Base-by-base conservation (phyloP, 1,140 invertebrate genomes). In the Eufriesea mexicana region DNA sequence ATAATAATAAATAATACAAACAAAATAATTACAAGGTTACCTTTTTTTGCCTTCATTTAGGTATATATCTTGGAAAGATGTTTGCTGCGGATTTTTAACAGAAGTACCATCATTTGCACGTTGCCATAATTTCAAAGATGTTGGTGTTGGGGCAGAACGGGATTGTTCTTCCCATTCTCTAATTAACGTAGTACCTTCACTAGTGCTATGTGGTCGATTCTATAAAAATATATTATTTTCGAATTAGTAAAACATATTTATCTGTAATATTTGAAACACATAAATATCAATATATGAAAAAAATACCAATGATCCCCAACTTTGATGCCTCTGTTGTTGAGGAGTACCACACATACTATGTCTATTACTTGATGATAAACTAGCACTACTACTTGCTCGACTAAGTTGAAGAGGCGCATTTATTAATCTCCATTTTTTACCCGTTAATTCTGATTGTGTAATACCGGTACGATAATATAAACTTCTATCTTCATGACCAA, bases 401-500 rank as follows among this genome's bases (percentile, higher is more conserved):
- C 97, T 97, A 35, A 97, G 94, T 93, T 97, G 97, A 92, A 97
- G 95, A 51, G 97, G 96, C 25, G 96, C 96, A 91, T 97, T 96
- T 57, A 98, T 95, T 73, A 95, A 93, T 89, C 96, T 95, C 98
- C 98, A 99, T 85, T 97, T 96, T 92, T 98, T 98, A 2, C 98
- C 98, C 66, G 97, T 98, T 66, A 97, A 95, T 93, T 98, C 98
- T 5, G 96, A 95, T 6, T 95, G 91, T 28, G 95, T 96, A 1
- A 99, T 96, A 16, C 97, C 97, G 79, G 95, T 97, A 47, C 98
- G 95, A 94, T 97, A 97, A 91, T 98, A 98, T 57, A 98, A 94
- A 86, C 95, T 95, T 85, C 97, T 95, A 92, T 98, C 97, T 78
- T 96, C 95, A 72, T 95, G 93, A 84, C 97, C 95, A 79, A 97